phyloP scores from a whole-genome alignment of 2,888 invertebrate genomes.

The Myopa tessellatipennis region DNA sequence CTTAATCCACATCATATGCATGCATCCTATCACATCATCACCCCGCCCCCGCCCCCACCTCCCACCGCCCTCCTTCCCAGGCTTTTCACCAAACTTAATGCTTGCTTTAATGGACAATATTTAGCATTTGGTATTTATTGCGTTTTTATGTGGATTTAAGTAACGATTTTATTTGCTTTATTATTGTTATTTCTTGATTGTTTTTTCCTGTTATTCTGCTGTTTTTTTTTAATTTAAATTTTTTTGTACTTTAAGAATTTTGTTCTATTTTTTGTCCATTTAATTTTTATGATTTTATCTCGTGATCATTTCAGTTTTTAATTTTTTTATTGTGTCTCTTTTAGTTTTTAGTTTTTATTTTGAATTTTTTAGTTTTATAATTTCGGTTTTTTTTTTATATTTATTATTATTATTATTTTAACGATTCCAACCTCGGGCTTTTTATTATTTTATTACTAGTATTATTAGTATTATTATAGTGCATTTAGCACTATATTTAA shows the following conservation, averaged over 20 bases:
- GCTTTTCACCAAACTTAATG: too few relatives aligned
- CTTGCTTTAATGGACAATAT: too few relatives aligned
- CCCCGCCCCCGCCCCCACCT: too few relatives aligned
- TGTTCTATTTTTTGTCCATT: neutral
- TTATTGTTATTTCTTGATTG: neutral
- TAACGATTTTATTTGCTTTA: neutral
- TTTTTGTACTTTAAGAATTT: neutral
- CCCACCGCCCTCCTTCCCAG: too few relatives aligned
- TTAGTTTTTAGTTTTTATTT: slow-evolving; percentile 18
- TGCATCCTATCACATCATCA: too few relatives aligned
- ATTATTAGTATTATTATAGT: neutral
- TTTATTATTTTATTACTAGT: too few relatives aligned
- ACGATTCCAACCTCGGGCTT: too few relatives aligned
- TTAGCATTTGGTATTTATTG: too few relatives aligned
- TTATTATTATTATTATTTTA: too few relatives aligned
- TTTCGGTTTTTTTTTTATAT: too few relatives aligned
- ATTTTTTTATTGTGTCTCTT: neutral
- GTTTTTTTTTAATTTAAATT: neutral
- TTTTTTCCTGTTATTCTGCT: neutral
- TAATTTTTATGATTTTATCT: slow-evolving; percentile 9
- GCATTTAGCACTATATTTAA: neutral
- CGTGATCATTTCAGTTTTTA: neutral
- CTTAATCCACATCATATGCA: too few relatives aligned
- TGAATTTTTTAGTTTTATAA: neutral
- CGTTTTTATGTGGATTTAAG: too few relatives aligned